phyloP scores from a whole-genome alignment of 2,888 invertebrate species.

The Digitonthophagus gazella region DNA sequence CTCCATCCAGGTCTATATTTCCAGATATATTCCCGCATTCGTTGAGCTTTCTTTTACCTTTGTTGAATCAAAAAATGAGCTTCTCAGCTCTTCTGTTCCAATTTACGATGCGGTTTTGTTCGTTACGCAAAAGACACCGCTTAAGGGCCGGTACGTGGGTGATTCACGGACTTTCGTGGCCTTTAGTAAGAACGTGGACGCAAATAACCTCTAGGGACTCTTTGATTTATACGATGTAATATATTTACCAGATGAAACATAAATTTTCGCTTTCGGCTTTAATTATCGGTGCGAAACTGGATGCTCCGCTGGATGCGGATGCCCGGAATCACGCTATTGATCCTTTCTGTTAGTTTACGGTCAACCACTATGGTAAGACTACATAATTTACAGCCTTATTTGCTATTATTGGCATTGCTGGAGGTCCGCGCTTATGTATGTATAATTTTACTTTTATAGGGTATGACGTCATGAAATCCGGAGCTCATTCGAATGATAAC shows the following conservation, averaged over 20 bases:
- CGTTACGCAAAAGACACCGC: background rate
- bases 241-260: background rate
- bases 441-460: background rate
- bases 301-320: background rate
- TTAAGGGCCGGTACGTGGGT: background rate
- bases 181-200: background rate
- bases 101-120: background rate
- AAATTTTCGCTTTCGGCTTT: background rate
- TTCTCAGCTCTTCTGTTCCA: background rate
- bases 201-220: background rate
- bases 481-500: background rate
- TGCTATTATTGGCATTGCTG: background rate
- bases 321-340: background rate
- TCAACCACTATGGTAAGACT: background rate
- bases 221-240: background rate
- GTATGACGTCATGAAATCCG: background rate
- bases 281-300: background rate
- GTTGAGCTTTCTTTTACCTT: background rate
- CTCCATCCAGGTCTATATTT: background rate
- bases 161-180: background rate
- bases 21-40: background rate
- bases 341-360: background rate
- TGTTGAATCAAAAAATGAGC: background rate
- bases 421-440: too few relatives aligned
- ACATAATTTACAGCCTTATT: background rate